Base-by-base conservation (phyloP, 35 echinoderm and acorn worm genomes). In the Eucidaris tribuloides region DNA sequence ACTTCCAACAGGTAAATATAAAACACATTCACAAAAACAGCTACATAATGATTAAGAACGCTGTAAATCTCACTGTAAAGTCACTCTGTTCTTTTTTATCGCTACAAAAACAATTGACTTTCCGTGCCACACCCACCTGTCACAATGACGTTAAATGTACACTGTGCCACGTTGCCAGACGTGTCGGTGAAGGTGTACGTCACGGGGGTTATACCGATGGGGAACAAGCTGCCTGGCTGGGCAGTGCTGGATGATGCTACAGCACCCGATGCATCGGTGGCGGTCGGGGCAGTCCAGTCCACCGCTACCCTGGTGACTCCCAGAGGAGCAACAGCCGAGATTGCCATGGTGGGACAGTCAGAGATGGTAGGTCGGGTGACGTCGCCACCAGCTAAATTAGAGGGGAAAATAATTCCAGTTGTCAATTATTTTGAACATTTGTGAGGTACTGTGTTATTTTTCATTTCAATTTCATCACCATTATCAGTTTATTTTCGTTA, bases 101-200 rank as follows among this genome's bases (percentile, higher is more conserved):
- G 48, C 13, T 54, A 54, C 13, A 54, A n/a, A 54, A 17, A 54
- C 48, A 54, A 54, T 17, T 54, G n/a, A 17, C n/a, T 54, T 54
- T 54, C n/a, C 48, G 13, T 13, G n/a, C n/a, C 2, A 74, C 35
- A 44, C 74, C 18, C 50, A 88, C 74, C 42, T 7, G 59, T 77
- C 34, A 86, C 65, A 41, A 28, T 71, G 3, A 92, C 63, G 25
- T 52, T 59, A 48, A 93, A 93, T 36, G 29, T 25, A 77, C 91
- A 93, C 6, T 17, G 3, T 4, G 80, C 72, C 38, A 50, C 18
- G 22, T 83, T 80, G 5, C 79, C 84, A 55, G 85, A 34, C 1
- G 37, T 14, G 36, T 89, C 87, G 3, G 87, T 89, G 58, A 82
- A 76, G 35, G 48, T 63, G 24, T 83, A 76, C 22, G 63, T 82